A percentile compares a stretch with the other conserved stretches of the same genome.
phyloP scores from a whole-genome alignment of 2,797 vertebrate genomes.

The Bucorvus abyssinicus region DNA sequence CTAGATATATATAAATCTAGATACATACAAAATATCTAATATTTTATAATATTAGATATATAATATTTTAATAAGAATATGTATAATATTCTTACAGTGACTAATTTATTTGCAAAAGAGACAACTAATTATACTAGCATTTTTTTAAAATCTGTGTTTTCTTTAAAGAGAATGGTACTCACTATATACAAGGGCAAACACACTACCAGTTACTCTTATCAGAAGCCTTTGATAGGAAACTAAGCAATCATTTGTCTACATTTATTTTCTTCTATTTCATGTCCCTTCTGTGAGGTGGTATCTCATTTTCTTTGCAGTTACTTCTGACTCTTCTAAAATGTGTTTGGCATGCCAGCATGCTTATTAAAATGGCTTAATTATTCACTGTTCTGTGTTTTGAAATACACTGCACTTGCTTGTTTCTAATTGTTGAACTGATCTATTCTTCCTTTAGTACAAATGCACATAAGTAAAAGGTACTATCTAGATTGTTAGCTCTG shows the following conservation, averaged over 20 bases:
- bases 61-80: no score
- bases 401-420: neutral
- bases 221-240: neutral
- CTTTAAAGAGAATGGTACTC: neutral
- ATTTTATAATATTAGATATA: no score
- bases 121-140: neutral
- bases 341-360: neutral
- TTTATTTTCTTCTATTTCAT: neutral
- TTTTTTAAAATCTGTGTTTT: neutral
- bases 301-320: neutral
- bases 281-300: neutral
- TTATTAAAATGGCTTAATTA: neutral
- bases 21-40: no score
- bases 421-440: slow-evolving; percentile 11
- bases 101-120: neutral
- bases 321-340: neutral
- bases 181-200: neutral
- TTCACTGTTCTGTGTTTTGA: neutral
- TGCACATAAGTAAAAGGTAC: slow-evolving; percentile 34
- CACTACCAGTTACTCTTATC: neutral
- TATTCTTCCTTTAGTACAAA: slow-evolving; percentile 25
- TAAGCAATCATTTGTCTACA: neutral
- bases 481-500: slow-evolving; percentile 21
- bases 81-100: neutral
- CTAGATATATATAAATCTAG: no score